Conservation (phyloP, 2,888 invertebrate genomes). For the Ophion slaviceki region DNA sequence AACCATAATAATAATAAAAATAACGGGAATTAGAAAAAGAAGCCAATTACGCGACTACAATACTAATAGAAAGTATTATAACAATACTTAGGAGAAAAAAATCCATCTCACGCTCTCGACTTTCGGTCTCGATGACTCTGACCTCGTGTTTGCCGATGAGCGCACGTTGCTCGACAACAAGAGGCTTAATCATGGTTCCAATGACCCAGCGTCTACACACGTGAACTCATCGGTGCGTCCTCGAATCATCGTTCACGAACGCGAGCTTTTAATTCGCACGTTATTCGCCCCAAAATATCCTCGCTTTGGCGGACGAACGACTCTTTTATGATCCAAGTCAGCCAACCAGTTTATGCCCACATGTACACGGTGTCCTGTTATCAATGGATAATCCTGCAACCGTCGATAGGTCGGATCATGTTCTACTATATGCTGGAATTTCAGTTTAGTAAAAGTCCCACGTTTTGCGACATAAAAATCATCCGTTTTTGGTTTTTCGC, state of each 20-base stretch:
- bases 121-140: slow-evolving; percentile 42
- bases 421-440: too few relatives aligned
- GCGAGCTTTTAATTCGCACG: slow-evolving; percentile 26
- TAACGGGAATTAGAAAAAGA: background rate
- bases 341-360: background rate
- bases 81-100: background rate
- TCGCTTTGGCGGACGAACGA: slow-evolving; percentile 9
- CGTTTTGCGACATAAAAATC: too few relatives aligned
- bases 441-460: too few relatives aligned
- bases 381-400: too few relatives aligned
- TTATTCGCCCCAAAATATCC: slow-evolving; percentile 25
- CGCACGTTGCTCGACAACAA: background rate
- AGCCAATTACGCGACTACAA: background rate
- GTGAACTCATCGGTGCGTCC: slow-evolving; percentile 12
- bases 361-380: background rate
- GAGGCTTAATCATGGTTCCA: slow-evolving; percentile 26
- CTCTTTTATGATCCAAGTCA: background rate
- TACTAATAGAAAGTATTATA: background rate
- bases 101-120: background rate
- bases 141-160: slow-evolving; percentile 32
- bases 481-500: too few relatives aligned
- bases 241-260: slow-evolving; percentile 37
- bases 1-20: background rate
- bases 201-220: slow-evolving; percentile 27
- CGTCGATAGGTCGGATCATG: too few relatives aligned